Base-by-base conservation (phyloP, 2,113 vertebrate genomes). In the Caracal caracal region DNA sequence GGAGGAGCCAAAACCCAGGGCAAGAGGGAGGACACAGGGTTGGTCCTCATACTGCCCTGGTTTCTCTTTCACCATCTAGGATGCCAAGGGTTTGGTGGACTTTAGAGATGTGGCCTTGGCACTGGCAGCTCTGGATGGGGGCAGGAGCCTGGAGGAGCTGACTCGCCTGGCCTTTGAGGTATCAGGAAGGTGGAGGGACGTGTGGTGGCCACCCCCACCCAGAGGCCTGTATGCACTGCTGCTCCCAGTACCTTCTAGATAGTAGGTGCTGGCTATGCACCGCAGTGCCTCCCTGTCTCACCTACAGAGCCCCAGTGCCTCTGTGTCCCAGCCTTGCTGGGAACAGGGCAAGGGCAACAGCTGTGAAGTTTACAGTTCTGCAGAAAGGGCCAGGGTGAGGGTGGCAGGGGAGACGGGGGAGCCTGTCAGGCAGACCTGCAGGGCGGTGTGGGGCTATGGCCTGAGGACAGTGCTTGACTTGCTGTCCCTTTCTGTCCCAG, bases 91-190 rank as follows among this genome's bases (percentile, higher is more conserved):
- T 68, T 88, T 96, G 87, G 97, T 98, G 61, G 98, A 98, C 66
- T 97, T 98, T 85, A 97, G 98, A 71, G 98, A 97, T 16, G 98
- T 98, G 78, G 92, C 92, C 17, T 97, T 98, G 10, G 97, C 98
- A 1, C 73, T 98, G 70, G 97, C 98, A 59, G 95, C 95, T 80
- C 89, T 98, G 61, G 93, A 96, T 65, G 96, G 98, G 33, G 66
- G 92, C 83, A 91, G 89, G 76, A 93, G 65, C 89, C 97, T 98
- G 20, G 95, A 98, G 47, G 97, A 98, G 78, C 95, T 98, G 92
- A 98, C 66, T 7, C 43, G 66, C 78, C 94, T 97, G 85, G 98
- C 98, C 43, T 98, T 98, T 88, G 97, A 98, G 98, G 98, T 98
- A 97, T 37, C 30, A n/a, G 20, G 49, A 47, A 0, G 3, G 12